Evolutionary conservation across 1,140 invertebrate genomes (phyloP).

Genomic region (Pseudomyrmex cubaensis): DNA sequence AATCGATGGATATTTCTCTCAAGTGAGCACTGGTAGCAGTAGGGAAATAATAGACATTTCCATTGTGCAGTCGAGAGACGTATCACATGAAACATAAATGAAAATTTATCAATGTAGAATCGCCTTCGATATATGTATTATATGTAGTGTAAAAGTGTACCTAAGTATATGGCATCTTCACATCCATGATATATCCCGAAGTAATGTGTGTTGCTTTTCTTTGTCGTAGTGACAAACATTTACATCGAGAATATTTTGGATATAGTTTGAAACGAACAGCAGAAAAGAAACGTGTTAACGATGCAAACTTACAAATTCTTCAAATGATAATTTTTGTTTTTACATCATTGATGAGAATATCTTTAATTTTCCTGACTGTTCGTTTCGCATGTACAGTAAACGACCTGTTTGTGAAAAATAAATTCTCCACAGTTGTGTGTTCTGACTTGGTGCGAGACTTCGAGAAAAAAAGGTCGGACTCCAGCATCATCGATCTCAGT

Average conservation of each 20-base stretch:
- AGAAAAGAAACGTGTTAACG: constrained; percentile 46
- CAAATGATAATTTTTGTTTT: neutral
- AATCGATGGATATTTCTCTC: neutral
- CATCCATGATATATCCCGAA: constrained; percentile 43
- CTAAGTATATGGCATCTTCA: constrained; percentile 75
- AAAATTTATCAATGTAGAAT: too few relatives aligned
- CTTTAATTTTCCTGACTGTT: constrained; percentile 20
- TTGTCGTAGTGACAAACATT: constrained; percentile 51
- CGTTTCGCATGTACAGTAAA: constrained; percentile 39
- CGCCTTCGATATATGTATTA: too few relatives aligned
- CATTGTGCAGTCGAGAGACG: too few relatives aligned
- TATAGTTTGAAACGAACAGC: neutral
- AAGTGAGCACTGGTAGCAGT: too few relatives aligned
- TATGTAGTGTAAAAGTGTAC: constrained; percentile 1
- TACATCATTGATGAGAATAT: neutral
- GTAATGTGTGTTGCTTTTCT: constrained; percentile 63
- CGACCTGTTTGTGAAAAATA: constrained; percentile 39
- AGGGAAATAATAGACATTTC: too few relatives aligned
- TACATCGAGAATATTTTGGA: constrained; percentile 36
- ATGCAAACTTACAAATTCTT: constrained; percentile 36
- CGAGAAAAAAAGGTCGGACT: neutral
- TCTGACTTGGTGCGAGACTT: constrained; percentile 45
- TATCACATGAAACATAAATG: too few relatives aligned
- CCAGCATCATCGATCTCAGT: constrained; percentile 49
- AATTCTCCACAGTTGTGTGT: constrained; percentile 43